These are phyloP conservation scores for Sigmodon hispidus DNA, from an alignment of 2,113 vertebrate species.

Conservation along the genomic window DNA sequence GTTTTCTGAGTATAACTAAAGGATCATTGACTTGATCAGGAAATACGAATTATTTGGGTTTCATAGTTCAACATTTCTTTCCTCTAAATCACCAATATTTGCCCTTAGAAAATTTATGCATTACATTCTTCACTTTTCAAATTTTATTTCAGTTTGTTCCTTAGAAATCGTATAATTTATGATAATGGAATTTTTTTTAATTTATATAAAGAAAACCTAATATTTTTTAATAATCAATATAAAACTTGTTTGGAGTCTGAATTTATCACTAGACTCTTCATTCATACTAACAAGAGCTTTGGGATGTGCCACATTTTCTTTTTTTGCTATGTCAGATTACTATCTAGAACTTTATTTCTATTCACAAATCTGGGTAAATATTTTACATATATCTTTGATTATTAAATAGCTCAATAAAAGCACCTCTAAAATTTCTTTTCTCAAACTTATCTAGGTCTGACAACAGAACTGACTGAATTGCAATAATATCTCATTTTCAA, in stretches of 20 bases:
- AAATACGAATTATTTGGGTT: rapidly evolving
- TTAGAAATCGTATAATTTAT: neutral
- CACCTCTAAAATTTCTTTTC: neutral
- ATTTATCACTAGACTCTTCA: neutral
- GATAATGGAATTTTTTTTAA: neutral
- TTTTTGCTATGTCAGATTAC: neutral
- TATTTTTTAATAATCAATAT: too few relatives aligned
- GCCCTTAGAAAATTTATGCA: neutral
- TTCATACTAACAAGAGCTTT: neutral
- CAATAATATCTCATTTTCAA: neutral
- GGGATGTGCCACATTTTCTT: neutral
- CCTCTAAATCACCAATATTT: neutral
- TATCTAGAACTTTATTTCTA: too few relatives aligned
- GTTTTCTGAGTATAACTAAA: neutral
- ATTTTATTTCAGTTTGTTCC: neutral
- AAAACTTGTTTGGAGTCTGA: neutral
- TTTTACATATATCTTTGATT: neutral
- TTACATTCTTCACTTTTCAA: neutral
- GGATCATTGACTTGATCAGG: neutral
- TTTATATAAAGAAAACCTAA: neutral
- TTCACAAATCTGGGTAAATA: neutral
- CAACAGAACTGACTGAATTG: neutral
- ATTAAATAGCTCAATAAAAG: neutral
- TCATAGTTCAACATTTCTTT: neutral
- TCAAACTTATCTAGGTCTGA: neutral